phyloP scores from a whole-genome alignment of 2,113 vertebrate species.

The Rallus limicola region DNA sequence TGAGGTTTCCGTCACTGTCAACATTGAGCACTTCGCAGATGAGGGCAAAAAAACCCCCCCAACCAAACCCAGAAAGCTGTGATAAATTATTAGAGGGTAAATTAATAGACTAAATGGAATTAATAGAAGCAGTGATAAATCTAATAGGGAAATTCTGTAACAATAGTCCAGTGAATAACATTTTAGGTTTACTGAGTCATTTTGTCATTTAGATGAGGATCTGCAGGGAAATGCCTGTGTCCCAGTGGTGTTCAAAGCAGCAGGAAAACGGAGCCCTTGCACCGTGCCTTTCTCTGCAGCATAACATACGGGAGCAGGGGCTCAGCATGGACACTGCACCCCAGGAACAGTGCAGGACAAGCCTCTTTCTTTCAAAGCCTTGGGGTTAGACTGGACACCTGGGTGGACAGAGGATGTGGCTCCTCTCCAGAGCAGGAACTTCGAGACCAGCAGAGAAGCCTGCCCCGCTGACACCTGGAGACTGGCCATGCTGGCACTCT shows the following conservation, averaged over 20 bases:
- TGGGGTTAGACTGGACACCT: background rate
- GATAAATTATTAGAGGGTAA: conserved; percentile 31
- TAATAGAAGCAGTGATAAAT: conserved; percentile 42
- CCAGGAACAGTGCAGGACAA: fast-evolving
- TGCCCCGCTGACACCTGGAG: background rate
- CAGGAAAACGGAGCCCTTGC: background rate
- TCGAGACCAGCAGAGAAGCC: background rate
- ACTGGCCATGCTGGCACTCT: background rate
- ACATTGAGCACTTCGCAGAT: background rate
- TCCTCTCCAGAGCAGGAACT: background rate
- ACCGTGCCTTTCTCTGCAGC: background rate
- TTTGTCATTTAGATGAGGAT: background rate
- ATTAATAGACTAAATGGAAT: conserved; percentile 37
- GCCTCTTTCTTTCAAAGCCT: background rate
- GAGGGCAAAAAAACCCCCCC: background rate
- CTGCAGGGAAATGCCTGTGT: background rate
- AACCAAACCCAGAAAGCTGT: background rate
- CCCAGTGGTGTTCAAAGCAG: background rate
- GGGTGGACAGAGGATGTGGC: fast-evolving
- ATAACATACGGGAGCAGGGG: background rate
- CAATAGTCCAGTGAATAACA: background rate
- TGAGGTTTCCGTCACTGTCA: conserved; percentile 64
- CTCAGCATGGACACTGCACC: background rate
- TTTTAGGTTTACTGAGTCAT: background rate
- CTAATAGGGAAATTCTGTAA: background rate